Base-by-base conservation (phyloP, 2,888 invertebrate genomes). In the Cartodere bifasciata region DNA sequence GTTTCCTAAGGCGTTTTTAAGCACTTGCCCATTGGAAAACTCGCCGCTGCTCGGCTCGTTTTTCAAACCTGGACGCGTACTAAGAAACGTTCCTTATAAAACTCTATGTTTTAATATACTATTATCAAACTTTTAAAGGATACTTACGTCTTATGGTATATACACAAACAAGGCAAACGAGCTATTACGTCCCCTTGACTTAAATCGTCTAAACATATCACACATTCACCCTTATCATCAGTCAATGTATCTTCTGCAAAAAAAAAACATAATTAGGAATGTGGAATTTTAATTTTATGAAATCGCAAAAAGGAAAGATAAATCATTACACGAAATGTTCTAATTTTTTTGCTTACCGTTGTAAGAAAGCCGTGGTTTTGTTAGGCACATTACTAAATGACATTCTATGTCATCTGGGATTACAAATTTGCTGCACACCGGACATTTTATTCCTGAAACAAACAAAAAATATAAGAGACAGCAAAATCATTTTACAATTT, bases 311-410 rank as follows among this genome's bases (percentile, higher is more conserved):
- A 26, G 5, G 10, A 5, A 14, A 26, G 6, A 26, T 13, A 26
- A 13, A 13, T 7, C 6, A 13, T 5, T 13, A 26, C 6, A 26
- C n/a, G 9, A n/a, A 17, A 17, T 17, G 20, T n/a, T n/a, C 20
- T 17, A 17, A 17, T 17, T 17, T 6, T 17, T 14, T 12, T 7
- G 3, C 73, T 69, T 57, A 95, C 95, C 95, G 70, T 97, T 98
- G 69, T 97, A 97, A 55, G 85, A 91, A 60, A 98, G 87, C 63
- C 92, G 77, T 51, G 97, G 97, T 74, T 95, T 90, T 52, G 97
- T 97, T 68, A 97, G 83, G 75, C 97, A 97, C 86, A 97, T 92
- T 56, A 97, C 92, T 62, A 97, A 78, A 67, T 97, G 97, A 70
- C 91, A 90, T 72, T 97, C 97, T 60, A 95, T 88, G 69, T 97